Percentiles rank a stretch among this genome's conserved stretches.
These are phyloP conservation scores for Halichondria panicea DNA, from an alignment of 37 sponge, comb jelly and placozoan genomes.

Conservation along the genomic window DNA sequence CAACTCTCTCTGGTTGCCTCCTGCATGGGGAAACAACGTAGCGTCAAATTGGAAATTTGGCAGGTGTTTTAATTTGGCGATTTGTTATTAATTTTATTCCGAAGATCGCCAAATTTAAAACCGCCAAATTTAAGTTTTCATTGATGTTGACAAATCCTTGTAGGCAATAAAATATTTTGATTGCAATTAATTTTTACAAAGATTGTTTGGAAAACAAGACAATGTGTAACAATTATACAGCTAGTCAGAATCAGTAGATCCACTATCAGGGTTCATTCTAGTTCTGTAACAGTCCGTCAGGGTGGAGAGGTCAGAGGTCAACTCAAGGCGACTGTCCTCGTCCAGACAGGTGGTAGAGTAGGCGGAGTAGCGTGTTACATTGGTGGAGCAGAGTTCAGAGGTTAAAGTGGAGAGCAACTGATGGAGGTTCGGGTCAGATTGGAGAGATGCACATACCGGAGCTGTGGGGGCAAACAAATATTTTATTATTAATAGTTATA, in stretches of 20 bases:
- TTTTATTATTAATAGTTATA: background rate
- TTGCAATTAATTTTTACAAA: no score
- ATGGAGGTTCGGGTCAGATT: constrained; percentile 16
- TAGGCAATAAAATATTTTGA: no score
- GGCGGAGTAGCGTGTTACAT: constrained; percentile 11
- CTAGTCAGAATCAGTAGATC: background rate
- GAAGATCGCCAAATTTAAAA: no score
- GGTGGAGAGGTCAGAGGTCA: constrained; percentile 12
- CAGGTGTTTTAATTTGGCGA: no score
- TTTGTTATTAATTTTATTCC: no score
- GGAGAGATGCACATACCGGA: constrained; percentile 40
- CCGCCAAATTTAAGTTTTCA: no score
- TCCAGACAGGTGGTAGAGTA: constrained; percentile 50
- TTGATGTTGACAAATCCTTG: no score
- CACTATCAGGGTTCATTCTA: background rate
- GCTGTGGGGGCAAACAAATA: constrained; percentile 9
- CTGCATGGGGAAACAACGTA: constrained; percentile 4
- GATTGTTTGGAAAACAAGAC: no score
- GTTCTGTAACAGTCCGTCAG: constrained; percentile 44
- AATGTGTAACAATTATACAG: background rate
- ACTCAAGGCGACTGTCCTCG: constrained; percentile 24
- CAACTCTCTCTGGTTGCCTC: constrained; percentile 85
- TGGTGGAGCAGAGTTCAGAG: background rate
- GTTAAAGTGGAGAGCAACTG: constrained; percentile 13
- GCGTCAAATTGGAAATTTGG: no score